Base-by-base conservation (phyloP, 1,140 invertebrate species). In the Zophobas atratus region DNA sequence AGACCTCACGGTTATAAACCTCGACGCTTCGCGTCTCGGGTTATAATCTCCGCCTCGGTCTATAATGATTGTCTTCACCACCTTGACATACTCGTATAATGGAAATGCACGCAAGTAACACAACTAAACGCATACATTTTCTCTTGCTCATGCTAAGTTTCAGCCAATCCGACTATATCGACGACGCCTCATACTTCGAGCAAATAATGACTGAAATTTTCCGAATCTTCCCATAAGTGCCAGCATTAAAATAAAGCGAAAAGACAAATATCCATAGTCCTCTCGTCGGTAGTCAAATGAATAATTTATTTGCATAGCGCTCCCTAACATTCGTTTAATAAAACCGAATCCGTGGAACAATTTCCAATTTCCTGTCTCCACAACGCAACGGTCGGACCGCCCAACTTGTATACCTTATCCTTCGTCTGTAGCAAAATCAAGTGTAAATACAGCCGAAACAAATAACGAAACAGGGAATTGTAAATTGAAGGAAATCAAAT, bases 401-500 rank as follows among this genome's bases (percentile, higher is more conserved):
- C 34, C 6, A 8, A 46, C 48, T 53, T 72, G 20, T 72, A 32
- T 48, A 36, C 49, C 53, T 73, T 53, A 8, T 35, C 34, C 41
- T n/a, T 8, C 70, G 34, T 20, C 36, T 36, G 39, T 32, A 33
- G 39, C 38, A 67, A 73, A 73, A 73, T 73, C 70, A 73, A 73
- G 46, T 73, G 70, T 56, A 73, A 73, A 73, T 73, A 73, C 49
- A 53, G 35, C 8, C 48, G 51, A 73, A 73, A 73, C 70, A 73
- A 73, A 73, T 73, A 73, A 53, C 53, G 53, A 53, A 53, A 73
- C 70, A 73, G 53, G 35, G 70, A 73, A 73, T 73, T 73, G 70
- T 73, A 73, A 73, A 73, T 73, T 56, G 76, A 33, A 49, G 53
- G 56, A 77, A 78, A 78, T 78, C 77, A 78, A 78, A 78, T 78